Evolutionary conservation across 2,888 invertebrate species (phyloP).

Genomic region (Ormyrus labotus): DNA sequence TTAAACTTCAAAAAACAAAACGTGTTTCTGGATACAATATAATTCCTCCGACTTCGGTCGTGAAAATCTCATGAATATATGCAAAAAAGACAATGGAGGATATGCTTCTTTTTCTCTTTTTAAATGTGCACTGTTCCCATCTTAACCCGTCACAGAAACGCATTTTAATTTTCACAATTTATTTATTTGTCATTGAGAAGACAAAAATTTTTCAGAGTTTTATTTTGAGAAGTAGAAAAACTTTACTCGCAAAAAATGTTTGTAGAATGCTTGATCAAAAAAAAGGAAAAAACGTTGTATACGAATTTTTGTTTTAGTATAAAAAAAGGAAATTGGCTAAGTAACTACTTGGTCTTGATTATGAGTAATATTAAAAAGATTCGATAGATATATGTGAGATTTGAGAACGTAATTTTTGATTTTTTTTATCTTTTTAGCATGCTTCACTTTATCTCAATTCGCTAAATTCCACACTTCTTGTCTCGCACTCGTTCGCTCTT

Average conservation of each 20-base stretch:
- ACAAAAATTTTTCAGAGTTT: constrained; percentile 23
- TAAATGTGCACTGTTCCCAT: constrained; percentile 71
- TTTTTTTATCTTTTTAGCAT: constrained; percentile 35
- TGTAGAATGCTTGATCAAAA: constrained; percentile 35
- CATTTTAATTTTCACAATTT: constrained; percentile 44
- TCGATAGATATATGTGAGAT: constrained; percentile 37
- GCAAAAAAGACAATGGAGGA: constrained; percentile 69
- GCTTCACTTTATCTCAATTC: constrained; percentile 26
- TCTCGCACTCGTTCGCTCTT: constrained; percentile 58
- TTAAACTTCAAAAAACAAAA: constrained; percentile 59
- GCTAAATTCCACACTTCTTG: constrained; percentile 30
- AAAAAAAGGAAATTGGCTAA: constrained; percentile 48
- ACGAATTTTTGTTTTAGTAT: constrained; percentile 38
- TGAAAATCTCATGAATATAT: constrained; percentile 62
- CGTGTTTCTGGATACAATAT: constrained; percentile 61
- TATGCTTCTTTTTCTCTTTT: constrained; percentile 66
- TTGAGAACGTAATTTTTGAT: constrained; percentile 45
- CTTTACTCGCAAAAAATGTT: constrained; percentile 19
- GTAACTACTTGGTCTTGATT: constrained; percentile 56
- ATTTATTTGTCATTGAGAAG: constrained; percentile 33
- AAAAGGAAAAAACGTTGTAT: constrained; percentile 37
- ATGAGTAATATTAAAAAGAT: constrained; percentile 39
- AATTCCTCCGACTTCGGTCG: constrained; percentile 48
- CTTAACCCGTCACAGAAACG: constrained; percentile 59
- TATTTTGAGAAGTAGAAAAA: constrained; percentile 47